phyloP scores from a whole-genome alignment of 2,113 vertebrate species.

The Psephotus haematonotus region DNA sequence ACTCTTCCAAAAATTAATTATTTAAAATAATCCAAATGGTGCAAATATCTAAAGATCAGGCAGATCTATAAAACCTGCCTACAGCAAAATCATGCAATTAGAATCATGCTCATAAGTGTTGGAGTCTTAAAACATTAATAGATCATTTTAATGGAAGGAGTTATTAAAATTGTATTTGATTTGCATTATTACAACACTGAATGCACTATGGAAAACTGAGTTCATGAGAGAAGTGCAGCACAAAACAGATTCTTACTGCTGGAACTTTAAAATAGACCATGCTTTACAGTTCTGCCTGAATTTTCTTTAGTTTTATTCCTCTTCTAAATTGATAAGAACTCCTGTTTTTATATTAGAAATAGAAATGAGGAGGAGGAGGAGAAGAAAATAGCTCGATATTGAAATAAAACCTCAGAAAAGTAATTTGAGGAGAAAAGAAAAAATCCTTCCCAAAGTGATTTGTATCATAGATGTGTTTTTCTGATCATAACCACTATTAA shows the following conservation, averaged over 20 bases:
- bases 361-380: neutral
- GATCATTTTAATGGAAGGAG: slow-evolving; percentile 74
- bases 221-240: neutral
- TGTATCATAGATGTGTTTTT: slow-evolving; percentile 58
- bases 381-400: slow-evolving; percentile 20
- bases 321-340: slow-evolving; percentile 8
- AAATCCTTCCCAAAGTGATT: slow-evolving; percentile 64
- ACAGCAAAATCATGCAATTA: slow-evolving; percentile 71
- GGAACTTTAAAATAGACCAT: neutral
- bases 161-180: slow-evolving; percentile 80
- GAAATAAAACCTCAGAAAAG: slow-evolving; percentile 69
- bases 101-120: slow-evolving; percentile 69
- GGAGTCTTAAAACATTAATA: slow-evolving; percentile 71
- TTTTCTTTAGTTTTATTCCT: slow-evolving; percentile 58
- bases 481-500: neutral
- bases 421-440: slow-evolving; percentile 74
- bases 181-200: slow-evolving; percentile 71
- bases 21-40: slow-evolving; percentile 63
- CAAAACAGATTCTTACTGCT: neutral
- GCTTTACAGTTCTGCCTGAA: neutral
- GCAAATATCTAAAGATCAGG: slow-evolving; percentile 58
- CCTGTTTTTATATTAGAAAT: slow-evolving; percentile 9
- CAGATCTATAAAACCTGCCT: slow-evolving; percentile 67
- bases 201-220: slow-evolving; percentile 22
- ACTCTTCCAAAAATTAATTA: slow-evolving; percentile 61